Evolutionary conservation across 1,140 invertebrate species (phyloP).

Genomic region (Thaumetopoea pityocampa): DNA sequence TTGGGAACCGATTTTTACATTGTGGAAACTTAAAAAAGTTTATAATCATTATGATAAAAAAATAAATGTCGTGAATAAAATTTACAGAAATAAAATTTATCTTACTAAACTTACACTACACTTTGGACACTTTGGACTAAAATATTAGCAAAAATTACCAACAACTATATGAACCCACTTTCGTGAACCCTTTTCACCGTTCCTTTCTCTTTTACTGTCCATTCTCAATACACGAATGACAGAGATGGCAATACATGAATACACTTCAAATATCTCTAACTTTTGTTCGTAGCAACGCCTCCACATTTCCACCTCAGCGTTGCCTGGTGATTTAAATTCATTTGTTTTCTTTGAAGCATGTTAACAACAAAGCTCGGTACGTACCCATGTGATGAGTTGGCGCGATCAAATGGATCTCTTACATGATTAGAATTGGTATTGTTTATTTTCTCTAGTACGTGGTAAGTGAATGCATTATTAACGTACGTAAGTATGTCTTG

Average conservation of each 20-base stretch:
- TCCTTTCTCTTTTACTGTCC: slow-evolving; percentile 2
- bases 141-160: slow-evolving; percentile 14
- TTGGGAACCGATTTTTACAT: no score
- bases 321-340: slow-evolving; percentile 23
- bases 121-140: background rate
- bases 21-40: no score
- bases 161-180: slow-evolving; percentile 11
- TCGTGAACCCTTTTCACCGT: slow-evolving; percentile 10
- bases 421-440: slow-evolving; percentile 37
- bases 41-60: no score
- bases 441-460: slow-evolving; percentile 39
- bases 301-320: slow-evolving; percentile 17
- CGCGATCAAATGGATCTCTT: slow-evolving; percentile 32
- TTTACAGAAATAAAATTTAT: no score
- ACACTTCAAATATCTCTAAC: slow-evolving; percentile 11
- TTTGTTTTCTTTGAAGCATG: slow-evolving; percentile 20
- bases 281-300: slow-evolving; percentile 19
- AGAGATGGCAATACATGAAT: slow-evolving; percentile 10
- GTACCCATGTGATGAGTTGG: slow-evolving; percentile 31
- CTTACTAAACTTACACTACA: no score
- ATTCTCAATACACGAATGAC: background rate
- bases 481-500: no score
- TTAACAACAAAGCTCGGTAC: slow-evolving; percentile 26
- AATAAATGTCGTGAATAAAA: no score
- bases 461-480: no score